Evolutionary conservation across 2,888 invertebrate genomes (phyloP).

Genomic region (Ischnura elegans): DNA sequence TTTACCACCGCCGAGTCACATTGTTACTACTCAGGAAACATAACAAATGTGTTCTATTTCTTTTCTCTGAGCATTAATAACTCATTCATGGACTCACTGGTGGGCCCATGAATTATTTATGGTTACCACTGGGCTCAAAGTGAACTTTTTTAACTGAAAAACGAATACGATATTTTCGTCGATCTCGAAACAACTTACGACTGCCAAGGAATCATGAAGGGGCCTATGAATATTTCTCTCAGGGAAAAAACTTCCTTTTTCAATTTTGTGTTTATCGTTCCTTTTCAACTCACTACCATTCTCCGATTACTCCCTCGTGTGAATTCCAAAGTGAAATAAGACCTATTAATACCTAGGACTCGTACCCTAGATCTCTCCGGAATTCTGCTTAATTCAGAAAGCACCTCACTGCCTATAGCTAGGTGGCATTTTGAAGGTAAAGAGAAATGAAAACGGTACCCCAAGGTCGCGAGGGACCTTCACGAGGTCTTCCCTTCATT

Average conservation of each 20-base stretch:
- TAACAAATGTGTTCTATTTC: too few species aligned
- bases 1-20: too few species aligned
- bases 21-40: too few species aligned
- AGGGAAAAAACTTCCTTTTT: background rate
- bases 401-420: too few species aligned
- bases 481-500: background rate
- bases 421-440: background rate
- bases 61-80: too few species aligned
- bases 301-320: background rate
- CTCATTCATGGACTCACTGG: too few species aligned
- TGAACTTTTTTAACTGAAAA: too few species aligned
- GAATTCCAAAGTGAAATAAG: background rate
- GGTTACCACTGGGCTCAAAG: too few species aligned
- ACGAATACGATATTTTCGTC: background rate
- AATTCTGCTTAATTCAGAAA: background rate
- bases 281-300: background rate
- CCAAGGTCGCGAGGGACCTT: background rate
- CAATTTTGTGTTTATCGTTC: background rate
- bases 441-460: background rate
- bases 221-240: too few species aligned
- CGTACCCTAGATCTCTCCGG: background rate
- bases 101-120: too few species aligned
- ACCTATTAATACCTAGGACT: background rate
- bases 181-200: background rate
- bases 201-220: background rate